phyloP scores from a whole-genome alignment of 2,113 vertebrate species.

The Bubo blakistoni region DNA sequence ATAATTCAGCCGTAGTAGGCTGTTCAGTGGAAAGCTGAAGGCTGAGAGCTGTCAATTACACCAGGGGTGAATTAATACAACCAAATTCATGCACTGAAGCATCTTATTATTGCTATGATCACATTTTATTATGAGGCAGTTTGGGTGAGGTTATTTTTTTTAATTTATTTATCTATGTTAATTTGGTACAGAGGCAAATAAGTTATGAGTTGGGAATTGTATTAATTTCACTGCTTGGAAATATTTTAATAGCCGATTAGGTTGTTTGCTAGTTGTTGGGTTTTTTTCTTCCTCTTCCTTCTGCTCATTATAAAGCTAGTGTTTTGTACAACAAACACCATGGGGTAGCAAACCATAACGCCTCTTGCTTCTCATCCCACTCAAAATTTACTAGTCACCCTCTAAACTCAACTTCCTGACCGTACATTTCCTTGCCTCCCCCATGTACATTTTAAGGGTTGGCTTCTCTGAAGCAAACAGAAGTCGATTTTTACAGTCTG shows the following conservation, averaged over 20 bases:
- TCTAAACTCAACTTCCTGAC: not conserved
- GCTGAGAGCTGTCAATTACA: constrained; percentile 69
- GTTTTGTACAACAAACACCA: not conserved
- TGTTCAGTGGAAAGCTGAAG: constrained; percentile 55
- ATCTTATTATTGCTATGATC: constrained; percentile 58
- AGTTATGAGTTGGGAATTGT: constrained; percentile 72
- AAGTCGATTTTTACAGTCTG: not conserved
- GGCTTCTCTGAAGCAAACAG: not conserved
- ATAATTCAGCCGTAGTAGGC: constrained; percentile 53
- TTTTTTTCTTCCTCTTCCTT: not conserved
- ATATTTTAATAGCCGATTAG: constrained; percentile 48
- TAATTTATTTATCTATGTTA: constrained; percentile 78
- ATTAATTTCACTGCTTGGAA: constrained; percentile 70
- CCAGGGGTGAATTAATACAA: constrained; percentile 69
- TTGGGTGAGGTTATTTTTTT: constrained; percentile 66
- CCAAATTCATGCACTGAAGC: constrained; percentile 62
- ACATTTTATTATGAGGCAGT: constrained; percentile 70
- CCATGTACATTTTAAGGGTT: not conserved
- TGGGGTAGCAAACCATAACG: not conserved
- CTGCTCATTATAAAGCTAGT: constrained; percentile 30
- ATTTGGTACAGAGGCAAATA: constrained; percentile 69
- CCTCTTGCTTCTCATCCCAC: not conserved
- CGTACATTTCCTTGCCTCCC: not conserved
- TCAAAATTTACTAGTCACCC: not conserved
- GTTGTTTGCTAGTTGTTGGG: not conserved